Percentiles rank a stretch among this genome's conserved stretches.
Evolutionary conservation across 2,797 vertebrate species (phyloP).

Genomic region (Poeciliopsis turneri): DNA sequence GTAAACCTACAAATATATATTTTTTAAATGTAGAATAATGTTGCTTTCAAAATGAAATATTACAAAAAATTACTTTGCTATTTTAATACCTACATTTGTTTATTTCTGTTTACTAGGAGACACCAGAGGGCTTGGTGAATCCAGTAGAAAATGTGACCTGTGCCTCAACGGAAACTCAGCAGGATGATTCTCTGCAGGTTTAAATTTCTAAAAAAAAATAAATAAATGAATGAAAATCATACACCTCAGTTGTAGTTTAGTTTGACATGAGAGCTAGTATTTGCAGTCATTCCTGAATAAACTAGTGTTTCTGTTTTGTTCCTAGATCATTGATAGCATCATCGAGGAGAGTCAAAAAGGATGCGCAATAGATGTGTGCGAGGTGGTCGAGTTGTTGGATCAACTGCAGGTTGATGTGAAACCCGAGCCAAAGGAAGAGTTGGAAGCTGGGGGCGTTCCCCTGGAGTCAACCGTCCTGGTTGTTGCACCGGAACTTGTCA

Average conservation of each 20-base stretch:
- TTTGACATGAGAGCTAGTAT: neutral
- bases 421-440: constrained; percentile 51
- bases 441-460: constrained; percentile 50
- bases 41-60: neutral
- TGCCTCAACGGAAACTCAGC: constrained; percentile 60
- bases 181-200: constrained; percentile 81
- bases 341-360: constrained; percentile 94
- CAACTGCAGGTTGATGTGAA: constrained; percentile 61
- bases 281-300: neutral
- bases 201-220: neutral
- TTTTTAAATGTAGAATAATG: neutral
- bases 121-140: constrained; percentile 48
- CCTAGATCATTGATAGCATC: constrained; percentile 95
- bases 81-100: neutral
- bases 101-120: constrained; percentile 25
- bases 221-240: neutral
- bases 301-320: constrained; percentile 36
- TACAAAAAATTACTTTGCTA: neutral
- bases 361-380: constrained; percentile 75
- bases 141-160: constrained; percentile 54
- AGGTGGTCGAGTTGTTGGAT: constrained; percentile 81
- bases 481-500: constrained; percentile 55
- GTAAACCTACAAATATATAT: neutral
- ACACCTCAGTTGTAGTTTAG: neutral
- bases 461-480: constrained; percentile 30